Evolutionary conservation across 2,113 vertebrate genomes (phyloP).

Genomic region (Amphilophus citrinellus): DNA sequence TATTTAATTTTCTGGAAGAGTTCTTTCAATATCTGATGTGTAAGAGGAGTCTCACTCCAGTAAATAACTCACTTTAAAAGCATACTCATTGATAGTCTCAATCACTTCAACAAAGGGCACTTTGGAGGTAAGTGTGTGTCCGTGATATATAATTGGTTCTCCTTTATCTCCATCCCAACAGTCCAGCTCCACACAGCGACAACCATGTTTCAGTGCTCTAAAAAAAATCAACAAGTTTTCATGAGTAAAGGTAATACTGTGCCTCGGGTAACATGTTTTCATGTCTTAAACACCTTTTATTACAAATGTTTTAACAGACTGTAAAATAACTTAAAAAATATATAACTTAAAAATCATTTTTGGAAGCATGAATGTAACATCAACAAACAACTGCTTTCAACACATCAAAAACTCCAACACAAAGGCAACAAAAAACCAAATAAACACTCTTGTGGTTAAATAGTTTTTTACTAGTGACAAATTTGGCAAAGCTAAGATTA

Average conservation of each 20-base stretch:
- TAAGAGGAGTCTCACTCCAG: neutral
- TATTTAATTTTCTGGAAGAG: neutral
- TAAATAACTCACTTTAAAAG: conserved; percentile 85
- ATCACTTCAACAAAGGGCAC: conserved; percentile 92
- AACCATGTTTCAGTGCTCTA: conserved; percentile 90
- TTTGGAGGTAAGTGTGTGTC: conserved; percentile 94
- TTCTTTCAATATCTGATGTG: too few species aligned
- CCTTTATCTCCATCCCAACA: conserved; percentile 95
- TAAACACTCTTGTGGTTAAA: too few species aligned
- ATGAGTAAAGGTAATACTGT: neutral
- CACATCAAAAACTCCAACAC: neutral
- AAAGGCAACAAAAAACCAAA: neutral
- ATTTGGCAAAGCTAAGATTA: too few species aligned
- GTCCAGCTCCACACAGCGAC: conserved; percentile 97
- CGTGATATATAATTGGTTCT: conserved; percentile 92
- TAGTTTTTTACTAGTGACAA: neutral
- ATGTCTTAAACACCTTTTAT: neutral
- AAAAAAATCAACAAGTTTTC: neutral
- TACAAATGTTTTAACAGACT: neutral
- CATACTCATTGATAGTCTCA: conserved; percentile 88
- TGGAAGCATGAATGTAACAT: neutral
- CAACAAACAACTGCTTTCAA: neutral
- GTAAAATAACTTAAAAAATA: neutral
- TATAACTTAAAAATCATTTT: neutral
- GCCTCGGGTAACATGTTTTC: neutral